Evolutionary conservation across 2,888 invertebrate genomes (phyloP).

Genomic region (Phrixothrix hirtus): DNA sequence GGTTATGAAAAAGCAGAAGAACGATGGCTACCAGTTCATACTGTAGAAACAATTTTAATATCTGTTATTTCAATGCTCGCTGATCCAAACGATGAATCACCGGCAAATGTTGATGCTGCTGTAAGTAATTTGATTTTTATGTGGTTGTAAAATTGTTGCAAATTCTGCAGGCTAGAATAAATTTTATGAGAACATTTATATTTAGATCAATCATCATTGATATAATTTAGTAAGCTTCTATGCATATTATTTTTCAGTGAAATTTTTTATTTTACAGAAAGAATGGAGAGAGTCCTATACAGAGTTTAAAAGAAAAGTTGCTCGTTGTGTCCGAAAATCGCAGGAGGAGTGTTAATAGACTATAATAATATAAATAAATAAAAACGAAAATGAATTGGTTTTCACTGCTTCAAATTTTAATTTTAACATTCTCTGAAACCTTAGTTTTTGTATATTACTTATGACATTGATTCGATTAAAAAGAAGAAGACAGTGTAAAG

Average conservation of each 20-base stretch:
- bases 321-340: slow-evolving; percentile 97
- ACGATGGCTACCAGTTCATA: slow-evolving; percentile 98
- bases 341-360: slow-evolving; percentile 95
- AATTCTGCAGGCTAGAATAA: too few relatives aligned
- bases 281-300: slow-evolving; percentile 97
- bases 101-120: slow-evolving; percentile 99
- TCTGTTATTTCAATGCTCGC: slow-evolving; percentile 99
- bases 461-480: slow-evolving; percentile 12
- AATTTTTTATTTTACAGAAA: slow-evolving; percentile 73
- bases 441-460: slow-evolving; percentile 15
- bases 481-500: slow-evolving; percentile 15
- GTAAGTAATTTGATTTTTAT: slow-evolving; percentile 63
- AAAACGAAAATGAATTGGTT: slow-evolving; percentile 30
- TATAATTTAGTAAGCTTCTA: too few relatives aligned
- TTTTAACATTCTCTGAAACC: slow-evolving; percentile 13
- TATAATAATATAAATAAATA: slow-evolving; percentile 30
- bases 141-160: too few relatives aligned
- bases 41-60: slow-evolving; percentile 97
- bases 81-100: slow-evolving; percentile 98
- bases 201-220: too few relatives aligned
- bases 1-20: slow-evolving; percentile 98
- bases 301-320: slow-evolving; percentile 97
- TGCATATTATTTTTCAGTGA: too few relatives aligned
- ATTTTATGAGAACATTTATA: too few relatives aligned
- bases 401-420: slow-evolving; percentile 23